A percentile compares a stretch with the other conserved stretches of the same genome.
Evolutionary conservation across 2,113 vertebrate genomes (phyloP).

Genomic region (Oreocharis arfaki): DNA sequence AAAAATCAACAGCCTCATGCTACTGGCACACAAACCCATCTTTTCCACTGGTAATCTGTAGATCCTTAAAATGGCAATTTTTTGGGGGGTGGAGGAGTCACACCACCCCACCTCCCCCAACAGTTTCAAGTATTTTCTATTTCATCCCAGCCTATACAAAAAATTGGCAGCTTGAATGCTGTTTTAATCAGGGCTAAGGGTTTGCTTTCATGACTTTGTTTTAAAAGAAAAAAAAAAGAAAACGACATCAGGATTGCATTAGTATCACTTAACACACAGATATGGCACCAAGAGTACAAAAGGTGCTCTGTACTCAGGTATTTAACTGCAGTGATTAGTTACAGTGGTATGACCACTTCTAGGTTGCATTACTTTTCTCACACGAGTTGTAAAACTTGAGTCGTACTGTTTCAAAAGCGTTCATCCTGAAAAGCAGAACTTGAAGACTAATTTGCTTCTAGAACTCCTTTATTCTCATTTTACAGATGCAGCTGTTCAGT

Average conservation of each 20-base stretch:
- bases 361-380: neutral
- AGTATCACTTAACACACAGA: neutral
- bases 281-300: neutral
- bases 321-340: neutral
- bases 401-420: neutral
- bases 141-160: accelerated
- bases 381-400: neutral
- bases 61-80: neutral
- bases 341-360: neutral
- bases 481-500: neutral
- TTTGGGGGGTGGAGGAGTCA: neutral
- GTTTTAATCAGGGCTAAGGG: neutral
- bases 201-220: neutral
- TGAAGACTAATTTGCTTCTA: neutral
- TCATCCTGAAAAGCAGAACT: neutral
- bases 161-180: neutral
- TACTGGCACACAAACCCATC: neutral
- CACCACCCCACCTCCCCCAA: neutral
- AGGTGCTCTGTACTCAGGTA: neutral
- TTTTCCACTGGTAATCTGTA: neutral
- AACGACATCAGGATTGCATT: neutral
- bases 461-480: neutral
- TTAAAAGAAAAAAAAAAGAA: neutral
- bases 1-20: neutral
- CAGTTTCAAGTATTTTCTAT: neutral